phyloP scores from a whole-genome alignment of 2,113 vertebrate genomes.

The Limnothrissa miodon region DNA sequence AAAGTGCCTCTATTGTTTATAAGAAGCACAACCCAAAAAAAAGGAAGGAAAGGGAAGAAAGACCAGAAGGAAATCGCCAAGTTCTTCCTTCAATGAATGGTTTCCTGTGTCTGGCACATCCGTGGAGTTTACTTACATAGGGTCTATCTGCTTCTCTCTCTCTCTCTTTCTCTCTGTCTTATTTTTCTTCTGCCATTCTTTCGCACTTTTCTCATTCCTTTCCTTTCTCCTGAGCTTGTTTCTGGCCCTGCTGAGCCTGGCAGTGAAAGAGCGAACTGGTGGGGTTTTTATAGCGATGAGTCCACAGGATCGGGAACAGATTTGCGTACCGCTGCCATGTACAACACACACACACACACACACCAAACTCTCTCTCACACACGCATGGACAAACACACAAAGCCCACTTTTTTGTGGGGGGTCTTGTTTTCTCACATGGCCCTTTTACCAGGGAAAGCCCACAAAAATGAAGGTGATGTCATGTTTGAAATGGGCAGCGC shows the following conservation, averaged over 20 bases:
- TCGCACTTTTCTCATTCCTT: not conserved
- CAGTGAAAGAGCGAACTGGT: not conserved
- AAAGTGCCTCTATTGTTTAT: constrained; percentile 62
- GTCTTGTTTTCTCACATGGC: constrained; percentile 33
- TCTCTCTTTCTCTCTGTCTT: no score
- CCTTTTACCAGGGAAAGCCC: constrained; percentile 27
- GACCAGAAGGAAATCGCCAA: not conserved
- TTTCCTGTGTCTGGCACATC: constrained; percentile 51
- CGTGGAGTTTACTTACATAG: constrained; percentile 30
- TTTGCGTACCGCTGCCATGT: constrained; percentile 55
- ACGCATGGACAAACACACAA: not conserved
- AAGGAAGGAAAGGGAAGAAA: not conserved
- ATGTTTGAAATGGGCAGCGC: constrained; percentile 42
- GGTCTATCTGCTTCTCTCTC: not conserved
- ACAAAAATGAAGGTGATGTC: constrained; percentile 46
- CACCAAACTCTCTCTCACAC: not conserved
- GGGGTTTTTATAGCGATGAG: constrained; percentile 36
- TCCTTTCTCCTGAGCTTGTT: not conserved
- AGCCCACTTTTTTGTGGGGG: constrained; percentile 49
- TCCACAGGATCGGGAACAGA: constrained; percentile 55
- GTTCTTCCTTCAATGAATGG: constrained; percentile 50
- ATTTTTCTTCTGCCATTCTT: not conserved
- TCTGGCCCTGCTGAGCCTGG: not conserved
- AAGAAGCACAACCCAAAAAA: constrained; percentile 42
- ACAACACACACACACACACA: constrained; percentile 35